Conservation (phyloP, 2,888 invertebrate genomes). For the Teleogryllus oceanicus region DNA sequence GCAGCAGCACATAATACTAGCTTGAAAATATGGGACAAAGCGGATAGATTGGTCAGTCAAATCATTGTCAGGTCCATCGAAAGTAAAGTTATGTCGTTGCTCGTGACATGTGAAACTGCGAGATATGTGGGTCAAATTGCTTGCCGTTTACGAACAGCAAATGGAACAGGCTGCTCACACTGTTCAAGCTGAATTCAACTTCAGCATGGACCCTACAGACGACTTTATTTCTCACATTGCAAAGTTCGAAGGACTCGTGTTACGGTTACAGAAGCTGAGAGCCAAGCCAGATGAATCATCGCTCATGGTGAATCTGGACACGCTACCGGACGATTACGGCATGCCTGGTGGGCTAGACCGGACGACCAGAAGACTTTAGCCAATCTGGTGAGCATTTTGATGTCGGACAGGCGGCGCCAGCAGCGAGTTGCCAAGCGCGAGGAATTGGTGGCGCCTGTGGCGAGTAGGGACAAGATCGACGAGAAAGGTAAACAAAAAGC, state of each 20-base stretch:
- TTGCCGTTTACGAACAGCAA: conserved; percentile 31
- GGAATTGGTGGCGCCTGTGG: conserved; percentile 26
- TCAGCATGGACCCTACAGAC: conserved; percentile 24
- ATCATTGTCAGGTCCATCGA: conserved; percentile 26
- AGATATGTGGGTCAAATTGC: conserved; percentile 33
- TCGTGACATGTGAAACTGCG: conserved; percentile 29
- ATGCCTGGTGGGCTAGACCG: conserved; percentile 26
- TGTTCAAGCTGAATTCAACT: conserved; percentile 20
- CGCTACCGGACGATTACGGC: conserved; percentile 24
- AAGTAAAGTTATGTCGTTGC: conserved; percentile 23
- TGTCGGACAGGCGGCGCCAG: conserved; percentile 24
- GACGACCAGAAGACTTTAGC: conserved; percentile 23
- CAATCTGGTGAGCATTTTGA: conserved; percentile 29
- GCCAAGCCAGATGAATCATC: conserved; percentile 32
- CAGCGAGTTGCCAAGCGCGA: conserved; percentile 24
- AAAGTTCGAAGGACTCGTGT: conserved; percentile 29
- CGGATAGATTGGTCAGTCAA: conserved; percentile 26
- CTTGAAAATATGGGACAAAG: not conserved
- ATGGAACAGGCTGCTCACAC: conserved; percentile 32
- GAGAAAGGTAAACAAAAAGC: not conserved
- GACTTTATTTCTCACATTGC: conserved; percentile 24
- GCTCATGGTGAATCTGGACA: conserved; percentile 26
- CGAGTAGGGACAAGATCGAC: not conserved
- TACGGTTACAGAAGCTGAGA: conserved; percentile 29
- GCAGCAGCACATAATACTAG: not conserved